Base-by-base conservation (phyloP, 2,113 vertebrate genomes). In the Oxyura jamaicensis region DNA sequence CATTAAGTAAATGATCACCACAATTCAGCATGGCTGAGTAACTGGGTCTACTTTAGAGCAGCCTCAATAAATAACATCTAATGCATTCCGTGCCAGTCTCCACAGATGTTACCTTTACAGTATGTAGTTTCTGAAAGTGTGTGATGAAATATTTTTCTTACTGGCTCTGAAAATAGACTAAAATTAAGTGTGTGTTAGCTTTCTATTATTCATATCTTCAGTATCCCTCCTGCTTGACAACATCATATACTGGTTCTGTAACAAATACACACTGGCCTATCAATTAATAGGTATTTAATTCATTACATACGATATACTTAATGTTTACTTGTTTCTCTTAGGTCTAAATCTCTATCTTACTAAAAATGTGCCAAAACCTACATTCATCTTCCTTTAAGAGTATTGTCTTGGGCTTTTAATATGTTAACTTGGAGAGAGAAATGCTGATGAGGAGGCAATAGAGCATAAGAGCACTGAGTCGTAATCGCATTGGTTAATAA, bases 21-120 rank as follows among this genome's bases (percentile, higher is more conserved):
- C 72, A 58, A 5, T 29, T 87, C 31, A 46, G 44, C 21, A 2
- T 5, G 23, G 48, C 74, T 82, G 39, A 75, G 29, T 65, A 72
- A 63, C 36, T 33, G 10, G 4, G 1, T 58, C 79, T 90, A 85
- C 35, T 48, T 42, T 59, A 39, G 42, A 35, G 11, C 25, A 29
- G n/a, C 59, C 79, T 55, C 60, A 39, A 71, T 90, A 78, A 88
- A 39, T 33, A 52, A 41, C 8, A 25, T 23, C 11, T 60, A 22
- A 65, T 58, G 60, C 53, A n/a, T 60, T 75, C 73, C 11, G 4
- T 31, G 39, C 21, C 58, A 26, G 55, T 53, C 44, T 83, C 63
- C 23, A 16, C 3, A 5, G 69, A 44, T 0, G 0, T 86, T 55
- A 11, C 33, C 39, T 6, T 0, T n/a, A 35, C 28, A 21, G 11